A percentile compares a stretch with the other conserved stretches of the same genome.
Evolutionary conservation across 1,140 invertebrate genomes (phyloP).

Genomic region (Sitobion miscanthi): DNA sequence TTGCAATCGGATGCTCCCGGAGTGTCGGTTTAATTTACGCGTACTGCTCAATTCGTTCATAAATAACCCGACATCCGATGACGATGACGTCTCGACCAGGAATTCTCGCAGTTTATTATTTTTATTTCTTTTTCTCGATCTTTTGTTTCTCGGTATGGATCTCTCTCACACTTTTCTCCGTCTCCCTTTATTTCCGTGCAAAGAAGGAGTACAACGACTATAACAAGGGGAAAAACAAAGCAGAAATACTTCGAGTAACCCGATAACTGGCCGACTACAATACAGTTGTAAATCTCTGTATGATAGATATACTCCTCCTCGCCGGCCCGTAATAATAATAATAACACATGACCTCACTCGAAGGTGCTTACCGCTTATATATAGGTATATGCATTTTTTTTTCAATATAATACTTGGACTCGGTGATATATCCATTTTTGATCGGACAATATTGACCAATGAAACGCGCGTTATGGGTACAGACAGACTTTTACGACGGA

Average conservation of each 20-base stretch:
- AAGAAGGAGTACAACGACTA: not conserved
- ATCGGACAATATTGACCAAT: not conserved
- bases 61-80: constrained; percentile 39
- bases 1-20: constrained; percentile 20
- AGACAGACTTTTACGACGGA: not conserved
- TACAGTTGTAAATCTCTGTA: constrained; percentile 51
- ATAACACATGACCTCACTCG: constrained; percentile 41
- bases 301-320: constrained; percentile 38
- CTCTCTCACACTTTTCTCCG: not conserved
- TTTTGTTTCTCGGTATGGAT: constrained; percentile 23
- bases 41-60: constrained; percentile 1
- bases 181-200: not conserved
- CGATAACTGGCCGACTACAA: constrained; percentile 54
- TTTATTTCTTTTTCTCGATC: constrained; percentile 17
- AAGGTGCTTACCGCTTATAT: not conserved
- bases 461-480: not conserved
- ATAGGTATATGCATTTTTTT: not conserved
- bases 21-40: constrained; percentile 42
- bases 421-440: constrained; percentile 32
- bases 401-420: not conserved
- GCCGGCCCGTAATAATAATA: constrained; percentile 21
- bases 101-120: constrained; percentile 36
- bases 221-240: constrained; percentile 15
- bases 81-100: constrained; percentile 39
- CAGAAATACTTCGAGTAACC: constrained; percentile 43